These are phyloP conservation scores for Orchesella flavescens DNA, from an alignment of 2,888 invertebrate species.

Conservation along the genomic window DNA sequence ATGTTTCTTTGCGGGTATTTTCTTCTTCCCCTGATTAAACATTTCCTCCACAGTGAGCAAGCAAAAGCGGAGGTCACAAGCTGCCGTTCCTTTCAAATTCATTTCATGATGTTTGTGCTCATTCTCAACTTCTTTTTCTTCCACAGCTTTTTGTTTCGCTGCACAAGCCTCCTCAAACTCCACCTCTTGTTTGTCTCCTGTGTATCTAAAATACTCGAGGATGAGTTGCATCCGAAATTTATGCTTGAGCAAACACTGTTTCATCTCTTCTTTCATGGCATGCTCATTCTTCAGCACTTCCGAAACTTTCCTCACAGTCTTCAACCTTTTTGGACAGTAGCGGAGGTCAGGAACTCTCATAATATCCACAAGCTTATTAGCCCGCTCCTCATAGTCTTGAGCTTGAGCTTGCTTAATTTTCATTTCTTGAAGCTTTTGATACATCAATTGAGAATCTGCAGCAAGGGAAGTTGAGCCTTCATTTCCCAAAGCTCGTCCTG, in stretches of 20 bases:
- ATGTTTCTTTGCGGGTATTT: neutral
- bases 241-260: slow-evolving; percentile 22
- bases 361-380: slow-evolving; percentile 25
- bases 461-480: no score
- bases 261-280: slow-evolving; percentile 18
- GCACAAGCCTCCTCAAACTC: neutral
- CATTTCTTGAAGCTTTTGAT: slow-evolving; percentile 5
- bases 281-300: slow-evolving; percentile 21
- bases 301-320: slow-evolving; percentile 9
- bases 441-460: neutral
- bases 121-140: neutral
- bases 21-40: slow-evolving; percentile 31
- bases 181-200: neutral
- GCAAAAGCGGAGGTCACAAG: slow-evolving; percentile 2
- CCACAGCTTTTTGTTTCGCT: neutral
- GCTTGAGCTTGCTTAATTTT: slow-evolving; percentile 19
- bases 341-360: slow-evolving; percentile 49
- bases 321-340: slow-evolving; percentile 49
- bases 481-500: neutral
- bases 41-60: slow-evolving; percentile 33
- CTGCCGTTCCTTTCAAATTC: neutral
- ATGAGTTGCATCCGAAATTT: slow-evolving; percentile 31
- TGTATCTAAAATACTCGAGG: slow-evolving; percentile 26
- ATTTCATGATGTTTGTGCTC: neutral
- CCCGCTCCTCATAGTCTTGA: slow-evolving; percentile 35